A percentile compares a stretch with the other conserved stretches of the same genome.
These are phyloP conservation scores for Magallana nippona DNA, from an alignment of 2,888 invertebrate genomes.

Conservation along the genomic window DNA sequence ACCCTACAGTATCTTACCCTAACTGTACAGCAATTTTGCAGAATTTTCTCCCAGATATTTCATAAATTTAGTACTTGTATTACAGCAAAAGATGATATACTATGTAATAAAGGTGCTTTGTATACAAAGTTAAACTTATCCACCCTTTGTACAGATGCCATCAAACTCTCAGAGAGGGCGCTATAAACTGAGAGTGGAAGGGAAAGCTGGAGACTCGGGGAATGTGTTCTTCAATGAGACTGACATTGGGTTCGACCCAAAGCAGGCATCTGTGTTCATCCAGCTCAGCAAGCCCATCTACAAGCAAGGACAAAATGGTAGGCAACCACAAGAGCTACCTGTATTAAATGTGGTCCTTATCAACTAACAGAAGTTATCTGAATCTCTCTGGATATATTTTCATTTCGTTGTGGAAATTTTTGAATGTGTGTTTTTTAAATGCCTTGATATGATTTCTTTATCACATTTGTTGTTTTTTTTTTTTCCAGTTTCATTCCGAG, in stretches of 20 bases:
- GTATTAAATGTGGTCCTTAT: neutral
- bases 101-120: no score
- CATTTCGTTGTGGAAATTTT: no score
- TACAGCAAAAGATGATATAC: neutral
- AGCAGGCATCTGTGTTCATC: constrained; percentile 96
- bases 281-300: constrained; percentile 97
- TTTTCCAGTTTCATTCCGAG: constrained; percentile 89
- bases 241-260: constrained; percentile 89
- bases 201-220: constrained; percentile 89
- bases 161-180: constrained; percentile 90
- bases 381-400: no score
- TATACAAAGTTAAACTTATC: neutral
- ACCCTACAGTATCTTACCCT: no score
- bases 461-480: neutral
- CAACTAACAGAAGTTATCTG: neutral
- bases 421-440: no score
- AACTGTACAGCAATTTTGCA: no score
- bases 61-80: no score
- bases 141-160: constrained; percentile 85
- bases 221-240: constrained; percentile 95
- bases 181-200: constrained; percentile 92
- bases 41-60: no score
- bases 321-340: neutral
- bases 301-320: constrained; percentile 90
- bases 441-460: no score